Conservation (phyloP, 2,797 vertebrate species). For the Eurystomus glaucurus region DNA sequence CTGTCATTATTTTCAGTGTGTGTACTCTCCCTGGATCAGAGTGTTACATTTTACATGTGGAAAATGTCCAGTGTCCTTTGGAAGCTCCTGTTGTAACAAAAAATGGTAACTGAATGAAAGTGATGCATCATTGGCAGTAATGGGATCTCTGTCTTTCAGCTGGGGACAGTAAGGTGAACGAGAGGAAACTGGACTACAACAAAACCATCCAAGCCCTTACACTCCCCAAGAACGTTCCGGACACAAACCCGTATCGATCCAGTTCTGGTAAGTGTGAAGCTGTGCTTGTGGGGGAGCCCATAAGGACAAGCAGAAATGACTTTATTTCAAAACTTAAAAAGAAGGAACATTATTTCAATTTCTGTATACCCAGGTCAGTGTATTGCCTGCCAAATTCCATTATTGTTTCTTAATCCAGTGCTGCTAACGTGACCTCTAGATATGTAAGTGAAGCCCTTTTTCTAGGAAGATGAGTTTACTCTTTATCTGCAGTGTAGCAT, state of each 20-base stretch:
- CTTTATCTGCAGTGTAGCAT: not conserved
- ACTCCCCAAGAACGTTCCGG: conserved; percentile 92
- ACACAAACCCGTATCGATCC: conserved; percentile 96
- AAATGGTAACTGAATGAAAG: not conserved
- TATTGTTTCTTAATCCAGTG: not conserved
- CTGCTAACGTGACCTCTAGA: not conserved
- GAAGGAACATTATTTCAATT: not conserved
- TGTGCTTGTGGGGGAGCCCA: too few species aligned
- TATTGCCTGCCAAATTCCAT: not conserved
- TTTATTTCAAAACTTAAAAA: not conserved
- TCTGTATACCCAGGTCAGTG: not conserved
- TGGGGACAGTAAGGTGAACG: conserved; percentile 94
- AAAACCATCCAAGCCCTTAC: conserved; percentile 94
- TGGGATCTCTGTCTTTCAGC: conserved; percentile 82
- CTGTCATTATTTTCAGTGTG: not conserved
- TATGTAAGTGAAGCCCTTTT: not conserved
- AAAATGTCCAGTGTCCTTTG: not conserved
- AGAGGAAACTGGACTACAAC: conserved; percentile 95
- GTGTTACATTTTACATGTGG: not conserved
- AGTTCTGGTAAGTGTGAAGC: conserved; percentile 87
- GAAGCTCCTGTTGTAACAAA: not conserved
- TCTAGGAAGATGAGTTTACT: not conserved
- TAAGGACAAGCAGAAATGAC: not conserved
- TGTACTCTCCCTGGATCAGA: not conserved
- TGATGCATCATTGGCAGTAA: not conserved